A percentile compares a stretch with the other conserved stretches of the same genome.
Evolutionary conservation across 2,888 invertebrate genomes (phyloP).

Genomic region (Coelopa pilipes): DNA sequence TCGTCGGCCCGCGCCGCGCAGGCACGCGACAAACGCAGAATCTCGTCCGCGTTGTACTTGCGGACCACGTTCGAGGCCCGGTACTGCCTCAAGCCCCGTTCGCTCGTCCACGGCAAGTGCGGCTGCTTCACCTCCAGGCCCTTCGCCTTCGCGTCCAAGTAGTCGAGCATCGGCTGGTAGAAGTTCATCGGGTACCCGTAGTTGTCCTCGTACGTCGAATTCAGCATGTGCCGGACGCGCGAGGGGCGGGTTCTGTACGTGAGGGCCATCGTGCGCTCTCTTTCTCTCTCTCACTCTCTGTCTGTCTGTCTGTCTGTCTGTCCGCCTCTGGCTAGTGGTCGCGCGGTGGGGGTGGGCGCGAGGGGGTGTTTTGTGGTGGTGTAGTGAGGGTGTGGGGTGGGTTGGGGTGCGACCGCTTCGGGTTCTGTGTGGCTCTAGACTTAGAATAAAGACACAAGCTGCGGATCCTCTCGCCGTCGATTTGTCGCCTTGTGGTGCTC

Average conservation of each 20-base stretch:
- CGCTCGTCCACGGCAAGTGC: constrained; percentile 80
- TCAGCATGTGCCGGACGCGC: constrained; percentile 58
- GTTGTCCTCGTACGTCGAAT: constrained; percentile 80
- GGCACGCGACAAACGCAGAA: constrained; percentile 74
- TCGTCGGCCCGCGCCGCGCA: constrained; percentile 77
- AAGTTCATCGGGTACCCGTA: constrained; percentile 86
- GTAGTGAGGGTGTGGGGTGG: constrained; percentile 13
- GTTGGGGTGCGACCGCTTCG: constrained; percentile 16
- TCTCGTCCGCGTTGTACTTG: constrained; percentile 76
- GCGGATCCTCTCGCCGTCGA: too few relatives aligned
- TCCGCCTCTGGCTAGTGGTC: too few relatives aligned
- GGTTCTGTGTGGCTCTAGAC: constrained; percentile 17
- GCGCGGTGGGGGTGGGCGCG: constrained; percentile 25
- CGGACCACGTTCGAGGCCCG: constrained; percentile 74
- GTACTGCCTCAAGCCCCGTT: constrained; percentile 76
- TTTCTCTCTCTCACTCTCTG: too few relatives aligned
- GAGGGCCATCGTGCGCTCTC: constrained; percentile 66
- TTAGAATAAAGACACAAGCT: constrained; percentile 31
- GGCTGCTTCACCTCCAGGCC: constrained; percentile 67
- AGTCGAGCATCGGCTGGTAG: constrained; percentile 90
- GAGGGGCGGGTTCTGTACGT: constrained; percentile 61
- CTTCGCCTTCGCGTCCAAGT: constrained; percentile 76
- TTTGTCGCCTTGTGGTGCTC: too few relatives aligned
- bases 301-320: too few relatives aligned
- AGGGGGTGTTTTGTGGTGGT: constrained; percentile 26